These are phyloP conservation scores for Nerophis lumbriciformis DNA, from an alignment of 2,113 vertebrate genomes.

Conservation along the genomic window DNA sequence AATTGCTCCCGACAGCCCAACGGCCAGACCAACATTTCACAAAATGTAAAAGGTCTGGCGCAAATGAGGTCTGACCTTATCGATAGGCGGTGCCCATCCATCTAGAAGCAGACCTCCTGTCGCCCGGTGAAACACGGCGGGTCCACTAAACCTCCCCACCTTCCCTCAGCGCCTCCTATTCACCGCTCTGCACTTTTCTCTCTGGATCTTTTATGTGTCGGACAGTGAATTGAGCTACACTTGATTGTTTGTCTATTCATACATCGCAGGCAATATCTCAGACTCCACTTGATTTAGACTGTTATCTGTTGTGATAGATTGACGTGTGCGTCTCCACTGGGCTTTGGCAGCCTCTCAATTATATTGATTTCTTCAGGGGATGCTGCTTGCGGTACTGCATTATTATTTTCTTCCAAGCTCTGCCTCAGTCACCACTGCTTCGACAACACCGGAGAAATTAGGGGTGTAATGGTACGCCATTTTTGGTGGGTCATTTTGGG, in stretches of 20 bases:
- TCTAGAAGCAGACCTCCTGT: conserved; percentile 73
- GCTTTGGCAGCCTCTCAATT: conserved; percentile 24
- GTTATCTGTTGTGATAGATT: conserved; percentile 28
- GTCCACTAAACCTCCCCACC: conserved; percentile 10
- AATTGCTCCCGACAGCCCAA: conserved; percentile 73
- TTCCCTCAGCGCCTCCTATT: conserved; percentile 24
- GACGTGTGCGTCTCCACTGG: conserved; percentile 31
- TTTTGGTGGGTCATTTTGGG: too few species aligned
- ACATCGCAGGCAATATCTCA: conserved; percentile 37
- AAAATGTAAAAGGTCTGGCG: conserved; percentile 80
- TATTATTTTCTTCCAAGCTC: conserved; percentile 3
- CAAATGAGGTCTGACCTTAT: conserved; percentile 85
- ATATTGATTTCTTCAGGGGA: conserved; percentile 33
- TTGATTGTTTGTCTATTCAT: conserved; percentile 43
- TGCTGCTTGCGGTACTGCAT: neutral
- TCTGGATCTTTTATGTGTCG: conserved; percentile 17
- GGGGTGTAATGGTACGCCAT: neutral
- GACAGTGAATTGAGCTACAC: conserved; percentile 28
- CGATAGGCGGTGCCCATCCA: conserved; percentile 79
- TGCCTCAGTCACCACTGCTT: conserved; percentile 3
- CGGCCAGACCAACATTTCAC: conserved; percentile 75
- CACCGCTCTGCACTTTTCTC: conserved; percentile 23
- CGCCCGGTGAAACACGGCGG: conserved; percentile 36
- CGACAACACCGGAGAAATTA: neutral
- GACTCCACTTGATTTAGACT: conserved; percentile 39